Evolutionary conservation across 2,797 vertebrate genomes (phyloP), one percentile per base, ranked within the genome.

Genomic region (Coilia nasus): DNA sequence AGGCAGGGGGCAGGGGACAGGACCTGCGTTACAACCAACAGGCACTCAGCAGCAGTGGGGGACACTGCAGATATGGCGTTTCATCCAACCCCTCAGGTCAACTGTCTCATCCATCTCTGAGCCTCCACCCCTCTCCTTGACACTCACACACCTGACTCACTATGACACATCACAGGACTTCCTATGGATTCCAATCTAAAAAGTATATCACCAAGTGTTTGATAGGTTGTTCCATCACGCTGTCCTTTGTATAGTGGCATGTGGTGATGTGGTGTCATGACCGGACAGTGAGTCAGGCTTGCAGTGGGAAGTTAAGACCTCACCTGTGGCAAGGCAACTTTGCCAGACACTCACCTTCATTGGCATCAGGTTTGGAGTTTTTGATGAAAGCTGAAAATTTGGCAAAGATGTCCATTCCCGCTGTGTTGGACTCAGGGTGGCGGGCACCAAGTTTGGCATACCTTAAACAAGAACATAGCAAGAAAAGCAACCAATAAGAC

Each of bases 371-470:
- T 89, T 97, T 98, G 3, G 98, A 98, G 90, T 99, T 99, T 92
- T 99, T 99, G 88, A 99, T 99, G 89, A 92, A 99, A 0, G 98
- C 98, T 81, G 98, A 99, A 90, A 99, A 99, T 93, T 99, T 99
- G 92, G 98, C 98, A 90, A 99, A 99, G 89, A 99, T 99, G 90
- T 99, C 98, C 97, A 99, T 99, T 59, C 98, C 98, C 85, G 98
- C 95, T 35, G 98, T 98, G 95, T 99, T 99, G 23, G 98, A 99
- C 91, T 99, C 98, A 0, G 98, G 98, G 86, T 99, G 98, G 90
- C 97, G 97, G 87, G 97, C 96, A 86, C 97, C 95, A 81, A 99
- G 97, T 86, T 99, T 99, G 86, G 97, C 89, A 91, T 96, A 99
- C 93, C 98, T 99, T 88, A 86, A 92, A 87, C 46, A 15, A 87